Conservation (phyloP, 2,113 vertebrate genomes). For the Heloderma charlesbogerti region DNA sequence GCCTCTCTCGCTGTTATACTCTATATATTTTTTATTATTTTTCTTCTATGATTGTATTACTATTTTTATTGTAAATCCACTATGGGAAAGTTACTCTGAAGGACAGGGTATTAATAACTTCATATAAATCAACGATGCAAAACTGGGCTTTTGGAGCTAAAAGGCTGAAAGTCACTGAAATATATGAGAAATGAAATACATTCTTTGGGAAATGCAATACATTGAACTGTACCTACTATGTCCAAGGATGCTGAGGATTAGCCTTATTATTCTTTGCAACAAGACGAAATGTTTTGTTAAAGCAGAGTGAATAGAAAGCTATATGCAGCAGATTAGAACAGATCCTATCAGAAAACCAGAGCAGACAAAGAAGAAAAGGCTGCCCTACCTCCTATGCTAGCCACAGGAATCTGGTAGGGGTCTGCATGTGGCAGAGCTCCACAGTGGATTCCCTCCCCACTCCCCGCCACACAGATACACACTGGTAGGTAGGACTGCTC, state of each 20-base stretch:
- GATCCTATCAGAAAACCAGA: not conserved
- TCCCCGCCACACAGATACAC: not conserved
- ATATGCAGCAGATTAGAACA: not conserved
- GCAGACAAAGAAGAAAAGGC: not conserved
- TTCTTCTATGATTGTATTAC: not conserved
- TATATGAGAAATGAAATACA: not conserved
- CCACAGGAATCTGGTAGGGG: not conserved
- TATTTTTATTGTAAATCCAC: not conserved
- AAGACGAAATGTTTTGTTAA: constrained; percentile 42
- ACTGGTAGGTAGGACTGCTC: not conserved
- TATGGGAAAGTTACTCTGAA: not conserved
- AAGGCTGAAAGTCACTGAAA: not conserved
- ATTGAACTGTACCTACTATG: constrained; percentile 42
- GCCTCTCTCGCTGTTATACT: not conserved
- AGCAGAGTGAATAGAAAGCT: constrained; percentile 51
- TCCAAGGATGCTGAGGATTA: constrained; percentile 62
- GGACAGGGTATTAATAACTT: not conserved
- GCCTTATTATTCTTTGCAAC: constrained; percentile 45
- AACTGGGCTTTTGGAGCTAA: not conserved
- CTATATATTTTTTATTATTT: not conserved
- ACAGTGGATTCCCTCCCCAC: too few relatives aligned
- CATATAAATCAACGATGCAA: not conserved
- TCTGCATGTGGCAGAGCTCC: not conserved
- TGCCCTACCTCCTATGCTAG: not conserved
- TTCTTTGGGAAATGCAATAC: not conserved